Base-by-base conservation (phyloP, 30 jellyfish, hydroid and myxozoan genomes). In the Cassiopea xamachana region DNA sequence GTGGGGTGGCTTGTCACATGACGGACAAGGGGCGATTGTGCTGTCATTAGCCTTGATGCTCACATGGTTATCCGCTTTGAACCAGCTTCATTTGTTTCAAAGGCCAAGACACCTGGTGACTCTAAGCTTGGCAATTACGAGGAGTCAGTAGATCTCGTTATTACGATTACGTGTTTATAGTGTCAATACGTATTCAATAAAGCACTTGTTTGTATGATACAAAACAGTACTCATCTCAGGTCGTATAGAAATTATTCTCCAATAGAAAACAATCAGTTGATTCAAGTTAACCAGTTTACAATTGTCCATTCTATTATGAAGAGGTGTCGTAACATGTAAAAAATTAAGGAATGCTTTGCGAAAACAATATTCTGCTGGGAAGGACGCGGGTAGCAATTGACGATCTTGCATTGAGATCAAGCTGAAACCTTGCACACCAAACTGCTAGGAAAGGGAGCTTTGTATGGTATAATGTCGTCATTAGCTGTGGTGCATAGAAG, bases 311-410 rank as follows among this genome's bases (percentile, higher is more conserved):
- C 50, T 51, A 19, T 51, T 18, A 71, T 14, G 58, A 19, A 17
- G 27, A 71, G 80, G 80, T 43, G 80, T 71, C 80, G 2, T 71
- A 67, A 71, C 80, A 71, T 9, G 80, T 71, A 1, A 6, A 55
- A 10, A 71, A 4, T 70, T 16, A 2, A 60, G 14, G 45, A 59
- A 9, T 67, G 67, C 80, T 48, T 46, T 70, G 45, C 71, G 71
- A 7, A 7, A 59, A 75, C 71, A 75, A 45, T 51, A 46, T 48
- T 19, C 50, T n/a, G 55, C 3, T 7, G 80, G 80, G 80, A 2
- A 39, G 80, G 80, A 55, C 55, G 43, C 64, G 10, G 12, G 12
- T 55, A 10, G 64, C 39, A 55, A 55, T 55, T 55, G 64, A 55
- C 7, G 7, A 3, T 10, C 7, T 55, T 6, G 64, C 64, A 6